A percentile compares a stretch with the other conserved stretches of the same genome.
Evolutionary conservation across 2,797 vertebrate species (phyloP).

Genomic region (Sebastiscus tertius): DNA sequence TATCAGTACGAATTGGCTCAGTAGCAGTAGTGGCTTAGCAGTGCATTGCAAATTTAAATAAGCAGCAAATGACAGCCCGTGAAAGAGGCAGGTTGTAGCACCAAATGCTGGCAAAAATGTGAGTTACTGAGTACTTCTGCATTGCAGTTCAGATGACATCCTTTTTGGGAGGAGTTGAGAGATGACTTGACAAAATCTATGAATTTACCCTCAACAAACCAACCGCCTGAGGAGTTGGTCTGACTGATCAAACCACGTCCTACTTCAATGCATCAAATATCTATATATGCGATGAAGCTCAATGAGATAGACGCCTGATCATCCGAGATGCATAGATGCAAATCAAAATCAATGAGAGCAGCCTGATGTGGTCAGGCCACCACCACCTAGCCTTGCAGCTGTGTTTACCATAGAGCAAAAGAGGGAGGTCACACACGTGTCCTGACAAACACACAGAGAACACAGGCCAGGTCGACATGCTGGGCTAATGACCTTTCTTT

Average conservation of each 20-base stretch:
- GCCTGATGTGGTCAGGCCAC: not conserved
- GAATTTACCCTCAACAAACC: not conserved
- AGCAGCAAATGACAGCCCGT: too few relatives aligned
- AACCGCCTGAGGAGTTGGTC: not conserved
- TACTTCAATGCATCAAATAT: not conserved
- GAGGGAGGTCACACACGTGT: conserved; percentile 26
- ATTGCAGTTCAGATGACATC: not conserved
- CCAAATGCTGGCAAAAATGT: not conserved
- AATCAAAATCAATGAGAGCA: conserved; percentile 3
- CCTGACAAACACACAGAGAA: conserved; percentile 28
- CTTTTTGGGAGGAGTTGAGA: not conserved
- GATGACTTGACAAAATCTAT: not conserved
- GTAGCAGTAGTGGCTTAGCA: too few relatives aligned
- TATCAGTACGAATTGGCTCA: too few relatives aligned
- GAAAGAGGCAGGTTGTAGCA: not conserved
- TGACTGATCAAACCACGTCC: not conserved
- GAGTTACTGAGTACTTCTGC: not conserved
- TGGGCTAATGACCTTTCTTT: conserved; percentile 50
- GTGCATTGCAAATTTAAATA: too few relatives aligned
- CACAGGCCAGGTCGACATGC: conserved; percentile 12
- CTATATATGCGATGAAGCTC: not conserved
- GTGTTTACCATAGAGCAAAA: conserved; percentile 50
- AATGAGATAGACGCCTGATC: not conserved
- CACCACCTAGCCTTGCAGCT: conserved; percentile 44
- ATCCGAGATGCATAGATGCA: not conserved